Evolutionary conservation across 2,888 invertebrate genomes (phyloP).

Genomic region (Drosophila pseudotalamancana): DNA sequence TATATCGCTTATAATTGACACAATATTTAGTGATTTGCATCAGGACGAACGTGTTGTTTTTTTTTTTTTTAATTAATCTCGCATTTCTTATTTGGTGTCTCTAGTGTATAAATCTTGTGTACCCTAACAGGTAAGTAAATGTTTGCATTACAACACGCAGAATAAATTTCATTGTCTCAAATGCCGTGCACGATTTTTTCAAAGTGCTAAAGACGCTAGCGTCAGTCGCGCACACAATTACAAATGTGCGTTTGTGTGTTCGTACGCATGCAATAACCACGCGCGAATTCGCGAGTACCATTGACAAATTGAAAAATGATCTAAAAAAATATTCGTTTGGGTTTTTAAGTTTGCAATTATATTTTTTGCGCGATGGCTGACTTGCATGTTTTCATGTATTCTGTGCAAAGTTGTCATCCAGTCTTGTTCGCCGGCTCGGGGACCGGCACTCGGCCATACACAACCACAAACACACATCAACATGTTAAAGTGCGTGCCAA

Average conservation of each 20-base stretch:
- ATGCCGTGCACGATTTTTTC: neutral
- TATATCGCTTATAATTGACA: slow-evolving; percentile 11
- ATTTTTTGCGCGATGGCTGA: neutral
- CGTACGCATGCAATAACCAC: slow-evolving; percentile 24
- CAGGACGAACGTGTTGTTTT: slow-evolving; percentile 18
- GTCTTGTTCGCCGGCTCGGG: slow-evolving; percentile 28
- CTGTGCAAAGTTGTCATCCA: neutral
- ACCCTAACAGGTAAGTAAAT: slow-evolving; percentile 24
- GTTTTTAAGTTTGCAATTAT: neutral
- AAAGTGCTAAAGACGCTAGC: slow-evolving; percentile 26
- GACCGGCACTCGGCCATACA: slow-evolving; percentile 23
- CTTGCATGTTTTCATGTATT: neutral
- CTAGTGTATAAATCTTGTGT: slow-evolving; percentile 16
- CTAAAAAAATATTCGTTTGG: neutral
- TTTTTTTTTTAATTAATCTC: slow-evolving; percentile 5
- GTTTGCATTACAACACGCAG: neutral
- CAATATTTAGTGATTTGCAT: slow-evolving; percentile 20
- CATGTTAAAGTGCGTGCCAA: slow-evolving; percentile 7
- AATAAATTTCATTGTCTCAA: neutral
- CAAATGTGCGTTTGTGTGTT: slow-evolving; percentile 4
- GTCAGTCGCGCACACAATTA: slow-evolving; percentile 27
- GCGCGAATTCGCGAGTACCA: slow-evolving; percentile 30
- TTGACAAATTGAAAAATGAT: slow-evolving; percentile 13
- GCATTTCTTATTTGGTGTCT: neutral
- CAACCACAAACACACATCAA: neutral